These are phyloP conservation scores for Pipistrellus nathusii DNA, from an alignment of 2,797 vertebrate genomes.

Conservation along the genomic window DNA sequence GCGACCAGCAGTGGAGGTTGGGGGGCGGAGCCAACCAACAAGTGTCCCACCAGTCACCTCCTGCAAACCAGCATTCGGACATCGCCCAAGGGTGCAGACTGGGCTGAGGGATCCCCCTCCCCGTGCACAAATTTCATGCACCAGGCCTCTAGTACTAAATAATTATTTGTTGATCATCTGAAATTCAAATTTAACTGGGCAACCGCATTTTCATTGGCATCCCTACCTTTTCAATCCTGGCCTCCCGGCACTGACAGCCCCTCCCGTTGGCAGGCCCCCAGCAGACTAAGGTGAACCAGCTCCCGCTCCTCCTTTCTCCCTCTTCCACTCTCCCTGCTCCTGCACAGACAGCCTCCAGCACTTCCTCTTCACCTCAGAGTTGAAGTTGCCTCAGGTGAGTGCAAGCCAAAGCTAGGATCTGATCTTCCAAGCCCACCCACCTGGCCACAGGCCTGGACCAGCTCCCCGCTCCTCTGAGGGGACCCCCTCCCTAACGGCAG, in stretches of 20 bases:
- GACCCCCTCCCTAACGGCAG: neutral
- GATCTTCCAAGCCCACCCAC: neutral
- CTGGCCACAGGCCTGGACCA: neutral
- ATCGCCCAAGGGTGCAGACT: no score
- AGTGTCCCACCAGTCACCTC: no score
- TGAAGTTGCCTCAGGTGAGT: neutral
- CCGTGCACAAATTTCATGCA: no score
- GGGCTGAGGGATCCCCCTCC: no score
- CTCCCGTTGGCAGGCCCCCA: fast-evolving
- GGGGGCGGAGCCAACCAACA: no score
- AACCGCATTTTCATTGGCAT: neutral
- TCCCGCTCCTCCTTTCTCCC: neutral
- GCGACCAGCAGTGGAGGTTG: no score
- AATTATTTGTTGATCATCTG: neutral
- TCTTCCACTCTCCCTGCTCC: neutral
- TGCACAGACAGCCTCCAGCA: neutral
- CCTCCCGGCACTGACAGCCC: neutral
- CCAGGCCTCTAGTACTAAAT: neutral
- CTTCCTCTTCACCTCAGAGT: neutral
- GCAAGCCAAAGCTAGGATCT: neutral
- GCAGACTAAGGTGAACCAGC: neutral
- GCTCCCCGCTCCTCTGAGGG: neutral
- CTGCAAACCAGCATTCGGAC: no score
- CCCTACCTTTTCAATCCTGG: neutral
- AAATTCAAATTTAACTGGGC: neutral